Percentiles rank a stretch among this genome's conserved stretches.
phyloP scores from a whole-genome alignment of 2,888 invertebrate species.

The Acleris holmiana region DNA sequence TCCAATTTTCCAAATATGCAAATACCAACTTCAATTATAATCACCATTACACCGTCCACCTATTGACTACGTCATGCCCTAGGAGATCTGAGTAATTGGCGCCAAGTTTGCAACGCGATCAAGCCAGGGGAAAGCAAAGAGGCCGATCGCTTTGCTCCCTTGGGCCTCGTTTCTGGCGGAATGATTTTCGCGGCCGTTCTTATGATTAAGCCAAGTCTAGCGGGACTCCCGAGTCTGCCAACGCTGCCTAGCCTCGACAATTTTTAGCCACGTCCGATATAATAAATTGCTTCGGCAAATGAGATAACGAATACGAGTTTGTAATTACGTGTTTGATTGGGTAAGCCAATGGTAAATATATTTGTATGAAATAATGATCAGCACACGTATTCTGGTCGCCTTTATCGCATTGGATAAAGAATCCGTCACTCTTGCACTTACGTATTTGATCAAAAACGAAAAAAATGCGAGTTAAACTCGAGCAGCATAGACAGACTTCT shows the following conservation, averaged over 20 bases:
- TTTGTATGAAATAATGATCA: too few relatives aligned
- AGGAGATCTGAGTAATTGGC: conserved; percentile 31
- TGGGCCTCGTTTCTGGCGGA: conserved; percentile 76
- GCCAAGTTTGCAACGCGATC: conserved; percentile 37
- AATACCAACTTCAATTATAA: too few relatives aligned
- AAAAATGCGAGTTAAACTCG: too few relatives aligned
- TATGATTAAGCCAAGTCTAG: conserved; percentile 81
- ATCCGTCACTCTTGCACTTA: too few relatives aligned
- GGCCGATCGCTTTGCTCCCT: conserved; percentile 67
- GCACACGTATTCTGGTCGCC: too few relatives aligned
- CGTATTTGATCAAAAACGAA: too few relatives aligned
- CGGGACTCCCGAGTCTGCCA: conserved; percentile 65
- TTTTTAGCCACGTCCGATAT: conserved; percentile 51
- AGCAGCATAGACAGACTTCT: too few relatives aligned
- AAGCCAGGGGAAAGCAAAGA: conserved; percentile 56
- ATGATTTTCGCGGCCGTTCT: conserved; percentile 80
- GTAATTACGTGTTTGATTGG: conserved; percentile 32
- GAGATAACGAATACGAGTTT: conserved; percentile 34
- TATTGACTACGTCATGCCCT: conserved; percentile 17
- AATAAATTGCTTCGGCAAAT: conserved; percentile 49
- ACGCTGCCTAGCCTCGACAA: conserved; percentile 49
- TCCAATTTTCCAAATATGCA: too few relatives aligned
- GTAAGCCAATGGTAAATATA: too few relatives aligned
- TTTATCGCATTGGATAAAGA: too few relatives aligned
- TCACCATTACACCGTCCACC: neutral